Evolutionary conservation across 2,888 invertebrate species (phyloP), one percentile per base, ranked within the genome.

Genomic region (Callosobruchus maculatus): DNA sequence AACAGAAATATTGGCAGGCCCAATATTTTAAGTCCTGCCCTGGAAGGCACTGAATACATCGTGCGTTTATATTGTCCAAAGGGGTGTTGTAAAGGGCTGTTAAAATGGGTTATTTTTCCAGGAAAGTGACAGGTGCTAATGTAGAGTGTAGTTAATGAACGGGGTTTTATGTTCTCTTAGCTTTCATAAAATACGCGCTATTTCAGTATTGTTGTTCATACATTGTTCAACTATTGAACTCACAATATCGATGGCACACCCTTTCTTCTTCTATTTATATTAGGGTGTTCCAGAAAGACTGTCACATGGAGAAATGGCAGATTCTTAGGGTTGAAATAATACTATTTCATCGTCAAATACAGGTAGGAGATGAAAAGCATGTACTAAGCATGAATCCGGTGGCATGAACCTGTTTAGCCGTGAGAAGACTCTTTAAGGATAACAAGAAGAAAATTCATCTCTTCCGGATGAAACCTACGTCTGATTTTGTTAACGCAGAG

Each of bases 111-210:
- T 49, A 49, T 49, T 49, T 49, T 20, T 26, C 21, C 20, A 70
- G 70, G 70, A 70, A 70, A 26, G 70, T 20, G 20, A 70, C 26
- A 26, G 49, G 49, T 49, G 49, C 49, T 49, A 49, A 71, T 67
- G 67, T 71, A 71, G 67, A 67, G 21, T 67, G 71, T 67, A 22
- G n/a, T 22, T 21, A 71, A 71, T 71, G 22, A 21, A 70, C 49
- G 21, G 9, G 30, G 21, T 21, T 70, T 26, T 70, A 31, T 70
- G 20, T 26, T 70, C n/a, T 21, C 9, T 20, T 71, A 20, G 71
- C 71, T 26, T 71, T n/a, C 18, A 71, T 71, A 21, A 20, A 71
- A 71, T 30, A 30, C 21, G 31, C n/a, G 71, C 22, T 4, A 49
- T 71, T 66, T 49, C 20, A 71, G 49, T 21, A 30, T 71, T 66